phyloP scores from a whole-genome alignment of 2,113 vertebrate genomes.

The Butorides virescens region DNA sequence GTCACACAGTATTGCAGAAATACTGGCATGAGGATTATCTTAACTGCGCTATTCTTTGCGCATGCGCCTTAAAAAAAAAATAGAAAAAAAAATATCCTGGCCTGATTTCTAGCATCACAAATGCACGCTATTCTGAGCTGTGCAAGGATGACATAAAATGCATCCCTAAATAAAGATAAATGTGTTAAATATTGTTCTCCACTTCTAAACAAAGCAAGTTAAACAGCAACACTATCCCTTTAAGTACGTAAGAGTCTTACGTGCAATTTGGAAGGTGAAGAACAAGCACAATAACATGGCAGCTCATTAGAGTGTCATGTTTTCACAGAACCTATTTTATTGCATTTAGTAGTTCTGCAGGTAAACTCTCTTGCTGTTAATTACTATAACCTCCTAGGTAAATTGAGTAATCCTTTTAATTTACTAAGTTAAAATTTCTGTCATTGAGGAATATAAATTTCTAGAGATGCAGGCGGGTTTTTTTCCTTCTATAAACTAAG shows the following conservation, averaged over 20 bases:
- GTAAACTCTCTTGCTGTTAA: slow-evolving; percentile 33
- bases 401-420: slow-evolving; percentile 61
- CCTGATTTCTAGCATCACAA: not conserved
- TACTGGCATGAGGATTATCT: not conserved
- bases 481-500: slow-evolving; percentile 12
- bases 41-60: not conserved
- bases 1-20: not conserved
- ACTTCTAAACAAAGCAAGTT: not conserved
- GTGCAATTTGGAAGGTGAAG: not conserved
- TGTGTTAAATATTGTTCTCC: not conserved
- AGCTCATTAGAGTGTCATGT: not conserved
- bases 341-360: not conserved
- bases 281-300: not conserved
- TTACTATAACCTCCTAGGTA: slow-evolving; percentile 44
- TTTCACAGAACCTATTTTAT: not conserved
- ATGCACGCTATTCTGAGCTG: not conserved
- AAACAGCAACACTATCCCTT: not conserved
- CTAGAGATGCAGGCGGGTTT: not conserved
- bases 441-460: slow-evolving; percentile 34
- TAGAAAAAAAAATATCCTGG: not conserved
- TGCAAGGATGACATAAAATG: not conserved
- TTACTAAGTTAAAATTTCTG: slow-evolving; percentile 51
- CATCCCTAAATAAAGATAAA: not conserved
- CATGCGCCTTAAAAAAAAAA: not conserved
- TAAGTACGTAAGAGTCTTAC: not conserved